A percentile compares a stretch with the other conserved stretches of the same genome.
These are phyloP conservation scores for Anthoscopus minutus DNA, from an alignment of 2,113 vertebrate genomes.

Conservation along the genomic window DNA sequence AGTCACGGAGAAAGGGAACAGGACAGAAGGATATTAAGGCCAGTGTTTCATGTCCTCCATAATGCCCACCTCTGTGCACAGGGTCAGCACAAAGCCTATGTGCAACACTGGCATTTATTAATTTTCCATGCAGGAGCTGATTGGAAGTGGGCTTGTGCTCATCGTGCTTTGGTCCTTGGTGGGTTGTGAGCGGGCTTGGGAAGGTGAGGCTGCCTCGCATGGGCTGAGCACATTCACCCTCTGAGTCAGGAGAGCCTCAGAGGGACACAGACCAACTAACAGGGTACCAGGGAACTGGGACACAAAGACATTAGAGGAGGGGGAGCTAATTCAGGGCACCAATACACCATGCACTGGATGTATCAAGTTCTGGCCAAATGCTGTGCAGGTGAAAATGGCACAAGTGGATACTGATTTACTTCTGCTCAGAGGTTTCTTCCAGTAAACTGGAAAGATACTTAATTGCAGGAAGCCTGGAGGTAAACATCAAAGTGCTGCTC, in stretches of 20 bases:
- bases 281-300: neutral
- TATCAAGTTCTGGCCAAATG: neutral
- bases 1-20: neutral
- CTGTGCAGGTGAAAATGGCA: neutral
- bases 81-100: accelerated
- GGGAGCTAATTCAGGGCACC: neutral
- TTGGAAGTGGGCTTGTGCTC: neutral
- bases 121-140: neutral
- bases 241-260: accelerated
- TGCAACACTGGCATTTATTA: neutral
- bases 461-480: neutral
- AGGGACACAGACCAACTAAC: accelerated
- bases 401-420: neutral
- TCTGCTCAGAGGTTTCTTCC: neutral
- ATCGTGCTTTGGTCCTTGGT: neutral
- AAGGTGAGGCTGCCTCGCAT: neutral
- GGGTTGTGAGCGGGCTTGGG: neutral
- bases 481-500: neutral
- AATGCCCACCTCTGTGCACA: neutral
- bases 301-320: accelerated
- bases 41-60: neutral
- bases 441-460: neutral
- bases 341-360: too few relatives aligned
- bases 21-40: neutral
- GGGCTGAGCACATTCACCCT: neutral